phyloP scores from a whole-genome alignment of 1,140 invertebrate genomes.

The Papilio glaucus region DNA sequence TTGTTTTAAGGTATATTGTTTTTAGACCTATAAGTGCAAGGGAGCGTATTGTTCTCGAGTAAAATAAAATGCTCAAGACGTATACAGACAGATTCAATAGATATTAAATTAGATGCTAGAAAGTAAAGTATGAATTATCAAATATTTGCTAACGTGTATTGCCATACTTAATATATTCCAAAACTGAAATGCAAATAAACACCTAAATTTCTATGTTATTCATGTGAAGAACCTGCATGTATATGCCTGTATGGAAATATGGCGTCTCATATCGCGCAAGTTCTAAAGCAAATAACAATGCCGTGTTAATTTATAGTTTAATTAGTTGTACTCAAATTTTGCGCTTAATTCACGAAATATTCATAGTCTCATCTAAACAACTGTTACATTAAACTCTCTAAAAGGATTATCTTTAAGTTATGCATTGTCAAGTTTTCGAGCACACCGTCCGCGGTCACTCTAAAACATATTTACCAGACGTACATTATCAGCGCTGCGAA shows the following conservation, averaged over 20 bases:
- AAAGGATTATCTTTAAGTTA: slow-evolving; percentile 46
- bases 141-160: too few species aligned
- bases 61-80: too few species aligned
- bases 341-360: slow-evolving; percentile 9
- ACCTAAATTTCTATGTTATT: too few species aligned
- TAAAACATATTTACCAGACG: slow-evolving; percentile 61
- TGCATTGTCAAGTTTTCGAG: slow-evolving; percentile 59
- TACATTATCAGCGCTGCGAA: slow-evolving; percentile 72
- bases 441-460: slow-evolving; percentile 51
- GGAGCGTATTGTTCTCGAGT: too few species aligned
- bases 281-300: not conserved
- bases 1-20: not conserved
- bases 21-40: too few species aligned
- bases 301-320: not conserved
- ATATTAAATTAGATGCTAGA: too few species aligned
- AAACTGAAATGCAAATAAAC: too few species aligned
- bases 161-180: too few species aligned
- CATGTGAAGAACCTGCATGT: not conserved
- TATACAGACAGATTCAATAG: too few species aligned
- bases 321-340: not conserved
- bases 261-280: not conserved
- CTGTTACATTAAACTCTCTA: not conserved
- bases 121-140: too few species aligned
- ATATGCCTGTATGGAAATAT: not conserved
- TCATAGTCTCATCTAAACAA: slow-evolving; percentile 40